Base-by-base conservation (phyloP, 2,797 vertebrate species). In the Toxotes lorentzi region DNA sequence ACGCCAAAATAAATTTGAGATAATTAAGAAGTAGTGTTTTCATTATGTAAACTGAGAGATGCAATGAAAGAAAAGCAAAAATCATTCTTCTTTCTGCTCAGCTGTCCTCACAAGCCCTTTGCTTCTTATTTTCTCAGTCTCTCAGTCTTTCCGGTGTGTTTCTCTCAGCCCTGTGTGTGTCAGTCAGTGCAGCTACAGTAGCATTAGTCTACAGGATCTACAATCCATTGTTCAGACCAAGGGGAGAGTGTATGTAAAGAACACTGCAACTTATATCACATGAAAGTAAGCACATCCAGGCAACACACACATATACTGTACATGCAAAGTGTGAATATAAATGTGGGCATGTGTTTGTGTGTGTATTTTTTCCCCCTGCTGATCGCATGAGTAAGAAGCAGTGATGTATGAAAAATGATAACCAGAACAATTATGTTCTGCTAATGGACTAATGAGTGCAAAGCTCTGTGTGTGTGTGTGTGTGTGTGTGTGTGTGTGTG, bases 371-470 rank as follows among this genome's bases (percentile, higher is more conserved):
- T 4, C 51, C 58, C 4, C 56, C 23, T 48, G 8, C 23, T 79
- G 60, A 80, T 9, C 0, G 13, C 73, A 75, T n/a, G 11, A 74
- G 70, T 73, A 56, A 56, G 76, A 82, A 17, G 47, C 50, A 69
- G 45, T 53, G 61, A 82, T 82, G 75, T 78, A 80, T 86, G 81
- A 82, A 73, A 68, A 79, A 41, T 63, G 47, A 86, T 81, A 81
- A 81, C 68, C 4, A 5, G 72, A 69, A 70, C 70, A 83, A 51
- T 86, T 85, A 79, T 69, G 63, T 81, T 40, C 65, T 48, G 30
- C 76, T 86, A 74, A 88, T 82, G 70, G 70, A 73, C 74, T 83
- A 72, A 83, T 83, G 65, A 85, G 63, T 65, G 59, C 14, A 60
- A 65, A 8, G 43, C 43, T 69, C 12, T 58, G 17, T 61, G 40